Base-by-base conservation (phyloP, 2,888 invertebrate species). In the Uloborus plumipes region DNA sequence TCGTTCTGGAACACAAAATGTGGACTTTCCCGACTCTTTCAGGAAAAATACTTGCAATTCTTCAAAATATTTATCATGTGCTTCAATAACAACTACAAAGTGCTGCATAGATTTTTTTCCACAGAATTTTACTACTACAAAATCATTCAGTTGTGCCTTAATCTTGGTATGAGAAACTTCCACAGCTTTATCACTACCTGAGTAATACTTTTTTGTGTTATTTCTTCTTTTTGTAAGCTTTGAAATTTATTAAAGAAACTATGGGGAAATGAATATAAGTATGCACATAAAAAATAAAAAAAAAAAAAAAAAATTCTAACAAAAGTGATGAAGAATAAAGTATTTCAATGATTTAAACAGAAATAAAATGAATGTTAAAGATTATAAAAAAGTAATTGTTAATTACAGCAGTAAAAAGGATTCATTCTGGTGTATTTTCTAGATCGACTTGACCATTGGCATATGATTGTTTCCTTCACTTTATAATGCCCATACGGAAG, bases 401-500 rank as follows among this genome's bases (percentile, higher is more conserved):
- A 4, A 31, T 4, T 4, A 31, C 2, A 4, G 4, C 31, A n/a
- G 2, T 53, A 2, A 53, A 53, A 53, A 53, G 53, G 53, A 53
- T 9, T 6, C 53, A 53, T 6, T 53, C 18, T 53, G 53, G 4
- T 53, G 18, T 6, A n/a, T 2, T 3, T 6, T n/a, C n/a, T n/a
- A 53, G 53, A 9, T 53, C 11, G 18, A 53, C 11, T n/a, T 53
- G 53, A 4, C 53, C 4, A 53, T n/a, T 26, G 26, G 4, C 26
- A 4, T 26, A 26, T 26, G 26, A 26, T 26, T 26, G 4, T 26
- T 26, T 26, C 26, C 26, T 26, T 26, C 26, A 2, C 47, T 18
- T 59, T 39, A 18, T 39, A 71, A 16, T 71, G 58, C 16, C 59
- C 58, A n/a, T 71, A 18, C 3, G 59, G 47, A 31, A 47, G 20